These are phyloP conservation scores for Lutraria rhynchaena DNA, from an alignment of 1,140 invertebrate genomes.

Conservation along the genomic window DNA sequence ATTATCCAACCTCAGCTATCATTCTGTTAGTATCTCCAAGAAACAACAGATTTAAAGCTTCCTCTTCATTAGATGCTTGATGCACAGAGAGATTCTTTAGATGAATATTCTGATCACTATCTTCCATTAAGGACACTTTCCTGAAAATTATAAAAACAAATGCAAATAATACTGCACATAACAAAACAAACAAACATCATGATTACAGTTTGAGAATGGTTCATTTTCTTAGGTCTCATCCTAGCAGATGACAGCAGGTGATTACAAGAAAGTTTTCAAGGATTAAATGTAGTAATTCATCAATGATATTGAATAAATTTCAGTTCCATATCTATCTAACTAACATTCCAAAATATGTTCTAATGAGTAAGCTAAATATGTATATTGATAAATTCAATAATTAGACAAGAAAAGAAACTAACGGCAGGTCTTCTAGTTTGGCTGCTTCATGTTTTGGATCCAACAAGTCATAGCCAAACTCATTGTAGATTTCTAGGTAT, in stretches of 20 bases:
- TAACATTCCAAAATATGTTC: too few species aligned
- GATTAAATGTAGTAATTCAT: too few species aligned
- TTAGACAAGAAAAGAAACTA: constrained; percentile 60
- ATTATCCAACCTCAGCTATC: constrained; percentile 85
- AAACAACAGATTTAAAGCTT: constrained; percentile 86
- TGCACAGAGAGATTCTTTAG: constrained; percentile 86
- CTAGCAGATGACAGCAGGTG: too few species aligned
- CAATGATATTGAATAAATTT: too few species aligned
- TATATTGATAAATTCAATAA: too few species aligned
- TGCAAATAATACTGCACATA: too few species aligned
- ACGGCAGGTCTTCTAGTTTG: constrained; percentile 86
- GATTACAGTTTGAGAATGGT: too few species aligned
- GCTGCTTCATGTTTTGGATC: constrained; percentile 84
- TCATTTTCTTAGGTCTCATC: too few species aligned
- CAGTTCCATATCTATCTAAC: too few species aligned
- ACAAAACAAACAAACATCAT: too few species aligned
- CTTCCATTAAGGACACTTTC: constrained; percentile 85
- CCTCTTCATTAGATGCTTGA: constrained; percentile 84
- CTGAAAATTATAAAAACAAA: constrained; percentile 63
- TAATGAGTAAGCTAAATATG: too few species aligned
- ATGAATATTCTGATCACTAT: constrained; percentile 85
- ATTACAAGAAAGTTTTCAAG: too few species aligned
- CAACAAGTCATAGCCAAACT: constrained; percentile 86
- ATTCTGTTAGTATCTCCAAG: constrained; percentile 86
- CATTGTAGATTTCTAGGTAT: constrained; percentile 83